phyloP scores from a whole-genome alignment of 2,797 vertebrate genomes.

The Channa striata region DNA sequence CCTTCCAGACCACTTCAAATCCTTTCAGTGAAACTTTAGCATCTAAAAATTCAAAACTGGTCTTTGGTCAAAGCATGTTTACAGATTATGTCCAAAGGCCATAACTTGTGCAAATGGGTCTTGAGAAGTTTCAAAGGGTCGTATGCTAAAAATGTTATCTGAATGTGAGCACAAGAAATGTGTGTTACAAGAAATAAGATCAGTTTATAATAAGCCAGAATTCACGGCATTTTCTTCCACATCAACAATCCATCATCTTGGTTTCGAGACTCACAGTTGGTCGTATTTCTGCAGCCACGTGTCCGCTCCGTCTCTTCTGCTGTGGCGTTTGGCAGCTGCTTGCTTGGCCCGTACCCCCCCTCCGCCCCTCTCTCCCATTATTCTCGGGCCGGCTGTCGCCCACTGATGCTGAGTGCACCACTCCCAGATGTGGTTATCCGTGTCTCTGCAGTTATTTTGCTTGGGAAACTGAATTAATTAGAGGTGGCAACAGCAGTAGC shows the following conservation, averaged over 20 bases:
- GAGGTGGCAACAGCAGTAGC: slow-evolving; percentile 32
- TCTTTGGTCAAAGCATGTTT: too few relatives aligned
- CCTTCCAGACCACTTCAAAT: too few relatives aligned
- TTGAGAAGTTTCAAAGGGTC: too few relatives aligned
- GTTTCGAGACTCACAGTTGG: not conserved
- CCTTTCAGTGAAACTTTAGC: too few relatives aligned
- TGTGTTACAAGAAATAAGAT: too few relatives aligned
- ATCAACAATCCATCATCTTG: not conserved
- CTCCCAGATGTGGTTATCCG: slow-evolving; percentile 76
- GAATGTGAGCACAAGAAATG: too few relatives aligned
- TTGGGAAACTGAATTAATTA: slow-evolving; percentile 78
- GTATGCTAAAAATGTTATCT: too few relatives aligned
- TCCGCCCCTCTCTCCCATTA: slow-evolving; percentile 38
- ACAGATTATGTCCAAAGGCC: too few relatives aligned
- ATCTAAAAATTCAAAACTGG: too few relatives aligned
- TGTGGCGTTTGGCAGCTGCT: slow-evolving; percentile 58
- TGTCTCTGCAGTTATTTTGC: slow-evolving; percentile 68
- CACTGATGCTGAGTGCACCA: slow-evolving; percentile 55
- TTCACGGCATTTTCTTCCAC: too few relatives aligned
- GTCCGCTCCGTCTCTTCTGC: slow-evolving; percentile 21
- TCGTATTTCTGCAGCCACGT: slow-evolving; percentile 18
- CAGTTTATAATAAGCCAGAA: too few relatives aligned
- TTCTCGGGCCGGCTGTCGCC: slow-evolving; percentile 57
- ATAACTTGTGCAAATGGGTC: too few relatives aligned
- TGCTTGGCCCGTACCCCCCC: not conserved